Evolutionary conservation across 2,113 vertebrate species (phyloP), one percentile per base, ranked within the genome.

Genomic region (Sceloporus undulatus): DNA sequence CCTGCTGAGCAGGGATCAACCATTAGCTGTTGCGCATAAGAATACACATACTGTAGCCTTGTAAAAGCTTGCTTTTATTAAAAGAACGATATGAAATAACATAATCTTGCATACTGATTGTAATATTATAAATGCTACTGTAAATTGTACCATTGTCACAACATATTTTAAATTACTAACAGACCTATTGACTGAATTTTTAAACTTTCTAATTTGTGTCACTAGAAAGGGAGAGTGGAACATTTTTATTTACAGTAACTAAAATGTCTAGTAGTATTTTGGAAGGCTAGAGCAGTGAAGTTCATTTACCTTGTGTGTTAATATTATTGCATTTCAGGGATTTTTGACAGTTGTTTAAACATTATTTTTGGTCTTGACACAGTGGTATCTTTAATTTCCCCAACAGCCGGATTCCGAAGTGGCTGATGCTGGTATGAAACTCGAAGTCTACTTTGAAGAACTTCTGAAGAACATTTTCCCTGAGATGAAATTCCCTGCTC

Each of bases 361-460:
- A 74, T 23, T 75, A 59, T 76, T 84, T 84, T 62, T 68, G 78
- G 23, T 23, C 21, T 5, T 59, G 42, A 70, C 87, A 81, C 52
- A 88, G 9, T 95, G 18, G 77, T 91, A 27, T 82, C 93, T 87
- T 94, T 90, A 54, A 92, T 96, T 95, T 84, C 77, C 80, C 77
- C 93, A 87, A 95, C 95, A 98, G 97, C 97, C 97, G 16, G 94
- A 97, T 84, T 97, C 97, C 6, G 97, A 98, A 95, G 97, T 97
- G 85, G 97, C 97, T 75, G 96, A 94, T 87, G 97, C 97, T 0
- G 97, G 97, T 85, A 97, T 97, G 94, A 97, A 97, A 94, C 96
- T 98, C 42, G 94, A 97, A 96, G 96, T 82, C 0, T 97, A 97
- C 94, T 98, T 97, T 94, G 97, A 98, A 95, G 96, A 96, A 87